These are phyloP conservation scores for Sebastes umbrosus DNA, from an alignment of 2,797 vertebrate species.

Conservation along the genomic window DNA sequence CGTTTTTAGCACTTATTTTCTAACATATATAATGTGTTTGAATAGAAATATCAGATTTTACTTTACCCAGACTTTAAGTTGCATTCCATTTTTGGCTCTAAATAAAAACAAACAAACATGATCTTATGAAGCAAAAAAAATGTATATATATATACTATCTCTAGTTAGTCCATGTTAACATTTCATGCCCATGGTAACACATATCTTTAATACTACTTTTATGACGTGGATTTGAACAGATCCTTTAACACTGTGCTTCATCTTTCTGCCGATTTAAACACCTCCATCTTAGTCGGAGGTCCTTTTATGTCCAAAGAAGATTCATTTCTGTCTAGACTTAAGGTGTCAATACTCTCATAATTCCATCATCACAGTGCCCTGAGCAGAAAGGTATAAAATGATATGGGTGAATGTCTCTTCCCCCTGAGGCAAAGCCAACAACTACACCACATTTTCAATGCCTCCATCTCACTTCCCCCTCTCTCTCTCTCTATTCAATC, in stretches of 20 bases:
- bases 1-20: no score
- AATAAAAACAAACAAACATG: not conserved
- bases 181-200: not conserved
- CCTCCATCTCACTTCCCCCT: slow-evolving; percentile 27
- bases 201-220: not conserved
- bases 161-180: not conserved
- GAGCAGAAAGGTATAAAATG: slow-evolving; percentile 61
- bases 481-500: slow-evolving; percentile 49
- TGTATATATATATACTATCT: not conserved
- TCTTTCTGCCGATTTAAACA: slow-evolving; percentile 6
- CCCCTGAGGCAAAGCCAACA: slow-evolving; percentile 55
- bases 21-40: no score
- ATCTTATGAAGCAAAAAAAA: not conserved
- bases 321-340: slow-evolving; percentile 42
- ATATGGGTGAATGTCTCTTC: slow-evolving; percentile 56
- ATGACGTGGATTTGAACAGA: not conserved
- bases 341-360: slow-evolving; percentile 59
- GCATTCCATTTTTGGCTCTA: not conserved
- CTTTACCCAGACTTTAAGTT: no score
- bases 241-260: not conserved
- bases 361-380: slow-evolving; percentile 56
- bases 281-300: not conserved
- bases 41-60: no score
- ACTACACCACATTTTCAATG: slow-evolving; percentile 31
- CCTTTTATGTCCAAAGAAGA: slow-evolving; percentile 11